phyloP scores from a whole-genome alignment of 1,140 invertebrate genomes.

The Eciton burchellii region DNA sequence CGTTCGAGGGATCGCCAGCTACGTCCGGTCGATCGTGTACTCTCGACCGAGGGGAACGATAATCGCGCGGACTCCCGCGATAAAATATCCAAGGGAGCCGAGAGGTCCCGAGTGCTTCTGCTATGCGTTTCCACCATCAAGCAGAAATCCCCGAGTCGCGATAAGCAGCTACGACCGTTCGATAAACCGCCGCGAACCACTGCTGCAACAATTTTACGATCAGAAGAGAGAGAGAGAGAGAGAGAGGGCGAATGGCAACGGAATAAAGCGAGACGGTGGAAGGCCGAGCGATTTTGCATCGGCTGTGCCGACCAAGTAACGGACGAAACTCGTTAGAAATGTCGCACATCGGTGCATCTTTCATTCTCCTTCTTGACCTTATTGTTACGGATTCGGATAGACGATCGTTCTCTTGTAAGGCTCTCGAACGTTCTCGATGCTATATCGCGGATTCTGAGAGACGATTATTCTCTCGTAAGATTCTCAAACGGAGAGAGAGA shows the following conservation, averaged over 20 bases:
- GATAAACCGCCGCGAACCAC: conserved; percentile 58
- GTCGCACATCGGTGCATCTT: too few species aligned
- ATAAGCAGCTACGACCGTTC: conserved; percentile 64
- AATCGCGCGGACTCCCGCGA: conserved; percentile 41
- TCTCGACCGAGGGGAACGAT: conserved; percentile 45
- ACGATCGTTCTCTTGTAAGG: too few species aligned
- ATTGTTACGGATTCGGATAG: too few species aligned
- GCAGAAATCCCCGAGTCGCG: conserved; percentile 39
- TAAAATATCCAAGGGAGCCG: conserved; percentile 46
- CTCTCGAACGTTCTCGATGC: too few species aligned
- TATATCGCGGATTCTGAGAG: too few species aligned
- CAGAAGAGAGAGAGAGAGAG: not conserved
- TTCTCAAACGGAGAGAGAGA: not conserved
- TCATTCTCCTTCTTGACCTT: too few species aligned
- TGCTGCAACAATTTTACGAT: conserved; percentile 65
- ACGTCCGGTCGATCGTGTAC: conserved; percentile 6
- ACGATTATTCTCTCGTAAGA: too few species aligned
- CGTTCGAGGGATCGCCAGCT: not conserved
- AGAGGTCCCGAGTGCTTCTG: conserved; percentile 33
- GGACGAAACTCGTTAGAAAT: too few species aligned
- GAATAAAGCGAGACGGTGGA: conserved; percentile 22
- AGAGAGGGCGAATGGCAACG: conserved; percentile 29
- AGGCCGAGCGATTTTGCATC: conserved; percentile 11
- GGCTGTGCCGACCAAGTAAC: too few species aligned
- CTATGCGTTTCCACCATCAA: conserved; percentile 18